phyloP scores from a whole-genome alignment of 2,888 invertebrate genomes.

The Metallyticus violacea region DNA sequence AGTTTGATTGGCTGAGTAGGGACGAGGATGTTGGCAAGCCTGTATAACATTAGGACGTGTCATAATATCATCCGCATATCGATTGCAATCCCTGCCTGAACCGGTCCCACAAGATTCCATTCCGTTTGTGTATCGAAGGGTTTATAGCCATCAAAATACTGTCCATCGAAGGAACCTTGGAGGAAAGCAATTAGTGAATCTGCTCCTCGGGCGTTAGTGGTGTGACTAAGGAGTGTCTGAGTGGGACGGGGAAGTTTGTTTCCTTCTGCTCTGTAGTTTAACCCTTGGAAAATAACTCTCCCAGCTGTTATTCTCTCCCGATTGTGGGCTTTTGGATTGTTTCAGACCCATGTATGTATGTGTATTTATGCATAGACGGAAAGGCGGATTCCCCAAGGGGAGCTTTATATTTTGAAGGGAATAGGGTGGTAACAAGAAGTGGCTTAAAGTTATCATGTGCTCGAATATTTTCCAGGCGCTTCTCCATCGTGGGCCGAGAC shows the following conservation, averaged over 20 bases:
- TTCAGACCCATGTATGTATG: background rate
- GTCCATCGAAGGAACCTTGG: background rate
- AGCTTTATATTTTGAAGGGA: background rate
- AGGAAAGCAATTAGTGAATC: background rate
- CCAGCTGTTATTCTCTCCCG: background rate
- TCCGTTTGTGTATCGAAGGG: background rate
- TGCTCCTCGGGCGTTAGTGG: background rate
- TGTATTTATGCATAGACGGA: background rate
- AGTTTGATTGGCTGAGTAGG: background rate
- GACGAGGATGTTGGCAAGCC: background rate
- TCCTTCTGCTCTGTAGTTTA: background rate
- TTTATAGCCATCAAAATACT: background rate
- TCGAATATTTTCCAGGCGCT: too few species aligned
- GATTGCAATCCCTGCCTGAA: background rate
- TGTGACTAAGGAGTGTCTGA: background rate
- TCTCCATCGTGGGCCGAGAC: background rate
- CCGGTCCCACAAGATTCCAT: background rate
- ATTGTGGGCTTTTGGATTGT: background rate
- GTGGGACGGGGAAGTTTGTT: background rate
- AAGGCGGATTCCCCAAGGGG: background rate
- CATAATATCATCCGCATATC: background rate
- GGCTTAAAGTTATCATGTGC: background rate
- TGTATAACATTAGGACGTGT: background rate
- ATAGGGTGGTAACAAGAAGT: background rate
- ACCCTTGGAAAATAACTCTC: background rate